Evolutionary conservation across 2,113 vertebrate species (phyloP).

Genomic region (Caloenas nicobarica): DNA sequence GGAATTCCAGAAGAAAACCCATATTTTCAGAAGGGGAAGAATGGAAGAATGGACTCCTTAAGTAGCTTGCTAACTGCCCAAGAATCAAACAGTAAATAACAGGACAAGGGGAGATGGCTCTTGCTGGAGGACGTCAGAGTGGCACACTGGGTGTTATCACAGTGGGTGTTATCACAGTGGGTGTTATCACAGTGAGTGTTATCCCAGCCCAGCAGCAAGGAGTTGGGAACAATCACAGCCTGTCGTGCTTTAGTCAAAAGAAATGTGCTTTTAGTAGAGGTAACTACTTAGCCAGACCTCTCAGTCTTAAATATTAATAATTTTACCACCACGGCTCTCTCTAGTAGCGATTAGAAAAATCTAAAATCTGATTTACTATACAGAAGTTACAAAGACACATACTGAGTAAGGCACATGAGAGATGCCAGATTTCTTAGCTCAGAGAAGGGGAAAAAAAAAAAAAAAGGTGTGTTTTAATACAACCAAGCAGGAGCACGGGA

Average conservation of each 20-base stretch:
- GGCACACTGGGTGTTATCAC: neutral
- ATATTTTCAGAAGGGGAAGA: neutral
- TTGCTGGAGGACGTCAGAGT: neutral
- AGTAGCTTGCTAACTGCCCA: neutral
- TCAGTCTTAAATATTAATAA: neutral
- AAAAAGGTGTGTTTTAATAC: neutral
- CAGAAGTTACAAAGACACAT: neutral
- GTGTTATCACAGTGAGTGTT: neutral
- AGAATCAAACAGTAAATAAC: neutral
- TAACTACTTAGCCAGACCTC: neutral
- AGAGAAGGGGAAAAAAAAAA: neutral
- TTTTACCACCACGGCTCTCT: neutral
- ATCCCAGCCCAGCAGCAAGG: neutral
- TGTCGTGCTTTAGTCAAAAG: neutral
- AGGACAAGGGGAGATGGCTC: accelerated
- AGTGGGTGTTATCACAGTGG: neutral
- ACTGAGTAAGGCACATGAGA: neutral
- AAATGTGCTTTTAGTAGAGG: neutral
- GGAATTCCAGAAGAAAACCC: neutral
- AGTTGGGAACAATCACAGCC: neutral
- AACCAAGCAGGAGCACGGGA: neutral
- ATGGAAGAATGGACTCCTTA: neutral
- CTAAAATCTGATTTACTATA: neutral
- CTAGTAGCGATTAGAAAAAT: neutral
- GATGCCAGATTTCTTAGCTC: neutral